Conservation (phyloP, 2,797 vertebrate genomes). For the Anableps anableps region DNA sequence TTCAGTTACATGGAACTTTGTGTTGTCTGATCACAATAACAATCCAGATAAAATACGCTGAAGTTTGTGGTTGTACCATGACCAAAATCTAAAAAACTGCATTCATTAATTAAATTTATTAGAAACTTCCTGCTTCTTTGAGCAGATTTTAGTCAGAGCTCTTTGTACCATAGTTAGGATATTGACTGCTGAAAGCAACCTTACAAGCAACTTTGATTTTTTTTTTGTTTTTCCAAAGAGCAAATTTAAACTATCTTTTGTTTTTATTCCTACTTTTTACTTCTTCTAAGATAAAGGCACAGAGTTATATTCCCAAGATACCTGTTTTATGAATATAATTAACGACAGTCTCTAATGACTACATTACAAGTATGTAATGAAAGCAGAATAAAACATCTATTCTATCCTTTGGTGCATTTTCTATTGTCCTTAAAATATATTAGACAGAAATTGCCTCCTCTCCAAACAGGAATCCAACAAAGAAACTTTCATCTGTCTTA, state of each 20-base stretch:
- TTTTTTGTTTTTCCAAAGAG: too few relatives aligned
- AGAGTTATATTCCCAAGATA: not conserved
- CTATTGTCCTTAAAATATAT: not conserved
- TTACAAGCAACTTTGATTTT: too few relatives aligned
- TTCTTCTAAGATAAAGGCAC: not conserved
- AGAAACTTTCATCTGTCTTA: not conserved
- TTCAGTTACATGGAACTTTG: too few relatives aligned
- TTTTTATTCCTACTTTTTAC: not conserved
- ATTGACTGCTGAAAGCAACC: too few relatives aligned
- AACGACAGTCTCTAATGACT: not conserved
- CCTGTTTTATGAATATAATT: not conserved
- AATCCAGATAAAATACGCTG: too few relatives aligned
- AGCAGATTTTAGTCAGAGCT: too few relatives aligned
- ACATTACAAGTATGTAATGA: not conserved
- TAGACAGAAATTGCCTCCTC: not conserved
- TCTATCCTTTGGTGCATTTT: not conserved
- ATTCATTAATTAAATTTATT: too few relatives aligned
- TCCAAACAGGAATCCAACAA: not conserved
- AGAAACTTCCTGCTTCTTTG: too few relatives aligned
- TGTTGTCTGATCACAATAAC: too few relatives aligned
- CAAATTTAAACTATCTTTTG: not conserved
- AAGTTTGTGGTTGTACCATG: too few relatives aligned
- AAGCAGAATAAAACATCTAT: not conserved
- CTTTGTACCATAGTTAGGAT: too few relatives aligned
- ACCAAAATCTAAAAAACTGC: too few relatives aligned